Evolutionary conservation across 2,888 invertebrate species (phyloP).

Genomic region (Tachina lurida): DNA sequence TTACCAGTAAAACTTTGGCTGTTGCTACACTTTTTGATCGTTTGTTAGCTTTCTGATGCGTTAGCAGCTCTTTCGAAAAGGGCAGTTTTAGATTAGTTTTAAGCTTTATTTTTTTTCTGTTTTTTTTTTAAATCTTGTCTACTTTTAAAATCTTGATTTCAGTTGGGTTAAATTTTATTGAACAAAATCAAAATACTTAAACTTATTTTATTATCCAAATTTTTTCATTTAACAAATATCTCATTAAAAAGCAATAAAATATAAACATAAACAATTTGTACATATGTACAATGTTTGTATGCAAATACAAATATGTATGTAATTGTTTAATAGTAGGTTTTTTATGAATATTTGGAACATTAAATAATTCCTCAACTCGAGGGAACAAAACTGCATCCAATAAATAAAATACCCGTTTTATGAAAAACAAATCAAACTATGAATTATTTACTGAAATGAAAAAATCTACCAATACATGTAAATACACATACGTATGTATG

Average conservation of each 20-base stretch:
- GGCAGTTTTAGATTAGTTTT: background rate
- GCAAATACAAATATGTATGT: background rate
- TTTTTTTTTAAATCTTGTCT: background rate
- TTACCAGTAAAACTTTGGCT: background rate
- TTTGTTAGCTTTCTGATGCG: background rate
- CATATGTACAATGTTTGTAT: conserved; percentile 27
- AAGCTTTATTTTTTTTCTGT: background rate
- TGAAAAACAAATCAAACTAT: background rate
- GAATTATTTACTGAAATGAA: no score
- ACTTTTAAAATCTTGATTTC: background rate
- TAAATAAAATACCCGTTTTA: background rate
- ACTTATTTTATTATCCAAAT: conserved; percentile 9
- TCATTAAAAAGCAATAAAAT: conserved; percentile 51
- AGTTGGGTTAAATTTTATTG: background rate
- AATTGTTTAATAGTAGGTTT: conserved; percentile 44
- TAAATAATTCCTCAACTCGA: conserved; percentile 31
- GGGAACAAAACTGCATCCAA: background rate
- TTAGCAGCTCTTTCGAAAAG: no score
- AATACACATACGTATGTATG: no score
- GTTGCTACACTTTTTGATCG: background rate
- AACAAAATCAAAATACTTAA: background rate
- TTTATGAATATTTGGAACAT: conserved; percentile 40
- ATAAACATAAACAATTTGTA: conserved; percentile 24
- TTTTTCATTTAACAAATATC: conserved; percentile 30
- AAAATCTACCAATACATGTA: no score